Evolutionary conservation across 2,797 vertebrate genomes (phyloP).

Genomic region (Karalla daura): DNA sequence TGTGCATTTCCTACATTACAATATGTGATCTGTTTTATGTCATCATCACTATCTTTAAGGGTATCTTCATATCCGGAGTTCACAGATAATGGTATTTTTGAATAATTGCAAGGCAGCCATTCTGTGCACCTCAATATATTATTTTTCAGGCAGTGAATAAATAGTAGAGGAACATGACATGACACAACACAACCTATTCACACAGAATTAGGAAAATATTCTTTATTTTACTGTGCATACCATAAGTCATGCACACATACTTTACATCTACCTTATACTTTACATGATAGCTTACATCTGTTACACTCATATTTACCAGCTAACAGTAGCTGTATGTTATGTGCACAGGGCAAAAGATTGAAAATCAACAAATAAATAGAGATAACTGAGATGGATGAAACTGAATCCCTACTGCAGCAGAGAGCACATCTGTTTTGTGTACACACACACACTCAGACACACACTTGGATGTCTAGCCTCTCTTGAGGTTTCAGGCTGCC

Average conservation of each 20-base stretch:
- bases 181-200: background rate
- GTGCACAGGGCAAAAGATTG: background rate
- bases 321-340: too few species aligned
- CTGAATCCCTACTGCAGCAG: slow-evolving; percentile 9
- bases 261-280: too few species aligned
- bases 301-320: background rate
- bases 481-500: slow-evolving; percentile 38
- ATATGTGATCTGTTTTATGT: background rate
- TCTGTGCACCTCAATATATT: background rate
- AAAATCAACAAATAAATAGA: background rate
- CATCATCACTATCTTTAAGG: slow-evolving; percentile 2
- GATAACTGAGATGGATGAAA: slow-evolving; percentile 4
- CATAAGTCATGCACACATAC: slow-evolving; percentile 1
- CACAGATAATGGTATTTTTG: background rate
- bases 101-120: background rate
- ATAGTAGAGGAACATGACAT: background rate
- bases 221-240: background rate
- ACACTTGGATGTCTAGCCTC: slow-evolving; percentile 23
- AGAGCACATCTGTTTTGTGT: slow-evolving; percentile 46
- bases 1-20: background rate
- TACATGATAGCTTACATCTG: background rate
- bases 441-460: slow-evolving; percentile 4
- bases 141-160: slow-evolving; percentile 8
- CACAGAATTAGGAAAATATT: background rate
- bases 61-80: background rate